Evolutionary conservation across 1,140 invertebrate genomes (phyloP), one percentile per base, ranked within the genome.

Genomic region (Brachionus rubens): DNA sequence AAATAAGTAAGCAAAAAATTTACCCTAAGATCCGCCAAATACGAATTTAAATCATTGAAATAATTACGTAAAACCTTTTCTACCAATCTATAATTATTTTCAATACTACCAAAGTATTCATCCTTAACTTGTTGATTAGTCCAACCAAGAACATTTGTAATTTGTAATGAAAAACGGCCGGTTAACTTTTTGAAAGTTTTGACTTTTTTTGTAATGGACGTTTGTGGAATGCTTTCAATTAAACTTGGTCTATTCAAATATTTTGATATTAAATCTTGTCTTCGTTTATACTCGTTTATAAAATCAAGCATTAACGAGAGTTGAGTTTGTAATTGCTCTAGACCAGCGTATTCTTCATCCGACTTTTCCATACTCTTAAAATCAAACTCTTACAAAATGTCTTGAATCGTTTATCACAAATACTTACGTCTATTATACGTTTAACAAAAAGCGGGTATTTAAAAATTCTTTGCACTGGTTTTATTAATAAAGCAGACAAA

Each of bases 401-500:
- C 2, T 26, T 52, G 1, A 52, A 52, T 10, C 26, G 1, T 21
- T 9, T 24, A 2, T 24, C 21, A 52, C 21, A 26, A 26, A 21
- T 52, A 7, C 1, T 48, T 48, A 48, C 68, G 19, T 72, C 46
- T 54, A 72, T 26, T 28, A 72, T 33, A 24, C 68, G 24, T 6
- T 28, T 72, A 12, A 72, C 14, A 72, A 72, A 72, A 21, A 72
- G 46, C 50, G 68, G 68, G 14, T 72, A 72, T 72, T 72, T 72
- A 24, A 72, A 50, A 72, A 72, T 48, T 48, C 68, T 16, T 33
- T 72, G 68, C 4, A 72, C 68, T 21, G 68, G 68, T 24, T 72
- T 72, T 3, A 72, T 72, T n/a, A 50, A 24, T 50, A 72, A 50
- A 14, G 21, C 9, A 43, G 59, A 21, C 10, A 65, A 41, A 12